Evolutionary conservation across 2,113 vertebrate species (phyloP), one percentile per base, ranked within the genome.

Genomic region (Monopterus albus): DNA sequence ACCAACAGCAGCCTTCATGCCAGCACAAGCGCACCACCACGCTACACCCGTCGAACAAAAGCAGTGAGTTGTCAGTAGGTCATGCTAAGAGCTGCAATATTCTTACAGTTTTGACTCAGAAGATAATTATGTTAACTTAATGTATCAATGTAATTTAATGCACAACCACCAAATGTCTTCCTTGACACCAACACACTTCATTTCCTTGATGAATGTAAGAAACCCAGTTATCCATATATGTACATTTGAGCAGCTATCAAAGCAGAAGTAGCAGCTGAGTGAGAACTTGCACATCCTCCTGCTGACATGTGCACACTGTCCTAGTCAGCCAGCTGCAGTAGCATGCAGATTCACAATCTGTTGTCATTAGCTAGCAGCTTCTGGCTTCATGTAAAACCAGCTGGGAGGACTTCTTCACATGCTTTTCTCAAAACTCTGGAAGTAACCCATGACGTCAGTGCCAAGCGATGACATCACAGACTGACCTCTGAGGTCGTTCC

Each of bases 401-500:
- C 55, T 2, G 6, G 2, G 6, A 14, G 40, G 39, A 62, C 13
- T 7, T 49, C 29, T 59, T n/a, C 46, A 35, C 8, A 40, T 4
- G 17, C 14, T 26, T 36, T 33, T 18, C 29, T 10, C 0, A 0
- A 3, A 20, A n/a, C n/a, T n/a, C n/a, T n/a, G n/a, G 23, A n/a
- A n/a, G n/a, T n/a, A n/a, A n/a, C n/a, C n/a, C n/a, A n/a, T 14
- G 29, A 18, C 0, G 13, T 28, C 12, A n/a, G 1, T 5, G 12
- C 21, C 1, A 21, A 0, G 11, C 20, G 43, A 58, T 7, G 64
- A 51, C 43, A 21, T 46, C 35, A 21, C 51, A 50, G 13, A 59
- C 85, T 75, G 87, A 99, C 98, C 97, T 96, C 96, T 94, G 71
- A 97, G 94, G 81, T 98, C 97, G 0, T 95, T 94, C 39, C 96